Percentiles rank a stretch among this genome's conserved stretches.
phyloP scores from a whole-genome alignment of 2,888 invertebrate genomes.

The Liodrosophila aerea region DNA sequence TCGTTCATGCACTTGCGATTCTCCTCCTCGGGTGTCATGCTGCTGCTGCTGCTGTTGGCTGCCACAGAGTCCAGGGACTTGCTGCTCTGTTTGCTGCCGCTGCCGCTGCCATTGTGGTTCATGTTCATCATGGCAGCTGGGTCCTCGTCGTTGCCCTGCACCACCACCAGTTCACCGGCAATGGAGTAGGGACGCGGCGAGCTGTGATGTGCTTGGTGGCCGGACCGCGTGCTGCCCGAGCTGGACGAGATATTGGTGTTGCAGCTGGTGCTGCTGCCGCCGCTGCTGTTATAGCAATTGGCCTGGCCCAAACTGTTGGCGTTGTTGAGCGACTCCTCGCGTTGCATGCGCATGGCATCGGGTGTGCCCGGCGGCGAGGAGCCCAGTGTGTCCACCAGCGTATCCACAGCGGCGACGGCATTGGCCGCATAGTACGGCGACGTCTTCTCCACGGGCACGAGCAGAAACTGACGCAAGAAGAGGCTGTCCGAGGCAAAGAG shows the following conservation, averaged over 20 bases:
- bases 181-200: slow-evolving; percentile 84
- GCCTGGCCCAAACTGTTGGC: slow-evolving; percentile 51
- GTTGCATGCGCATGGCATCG: slow-evolving; percentile 52
- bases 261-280: slow-evolving; percentile 41
- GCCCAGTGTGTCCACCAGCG: slow-evolving; percentile 53
- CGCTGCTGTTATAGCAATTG: slow-evolving; percentile 26
- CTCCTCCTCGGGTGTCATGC: slow-evolving; percentile 87
- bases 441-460: slow-evolving; percentile 91
- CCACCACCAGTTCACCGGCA: slow-evolving; percentile 81
- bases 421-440: slow-evolving; percentile 85
- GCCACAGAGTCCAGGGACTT: slow-evolving; percentile 84
- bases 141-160: slow-evolving; percentile 67
- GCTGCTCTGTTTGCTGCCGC: slow-evolving; percentile 80
- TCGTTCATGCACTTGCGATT: slow-evolving; percentile 90
- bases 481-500: slow-evolving; percentile 96
- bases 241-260: slow-evolving; percentile 55
- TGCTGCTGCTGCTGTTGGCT: slow-evolving; percentile 82
- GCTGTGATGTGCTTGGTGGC: slow-evolving; percentile 76
- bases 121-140: slow-evolving; percentile 60
- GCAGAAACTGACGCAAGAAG: slow-evolving; percentile 92
- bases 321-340: slow-evolving; percentile 79
- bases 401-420: slow-evolving; percentile 34
- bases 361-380: slow-evolving; percentile 78
- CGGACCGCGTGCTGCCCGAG: slow-evolving; percentile 54
- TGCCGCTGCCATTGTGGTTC: slow-evolving; percentile 69